These are phyloP conservation scores for Phoxinus phoxinus DNA, from an alignment of 2,113 vertebrate genomes.

Conservation along the genomic window DNA sequence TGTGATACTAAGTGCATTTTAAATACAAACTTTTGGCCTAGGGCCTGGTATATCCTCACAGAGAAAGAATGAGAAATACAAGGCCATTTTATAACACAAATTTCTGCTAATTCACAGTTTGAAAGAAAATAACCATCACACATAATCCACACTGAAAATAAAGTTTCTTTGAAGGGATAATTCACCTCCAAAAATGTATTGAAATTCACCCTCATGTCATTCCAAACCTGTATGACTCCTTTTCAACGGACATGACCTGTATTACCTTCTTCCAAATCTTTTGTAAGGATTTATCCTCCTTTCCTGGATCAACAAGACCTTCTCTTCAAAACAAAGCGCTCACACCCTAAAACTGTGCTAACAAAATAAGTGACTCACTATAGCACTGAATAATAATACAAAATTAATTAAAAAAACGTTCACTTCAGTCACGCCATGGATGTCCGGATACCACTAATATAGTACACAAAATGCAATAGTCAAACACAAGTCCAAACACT, in stretches of 20 bases:
- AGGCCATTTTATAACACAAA: background rate
- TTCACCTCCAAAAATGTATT: background rate
- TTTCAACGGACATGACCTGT: no score
- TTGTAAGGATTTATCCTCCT: background rate
- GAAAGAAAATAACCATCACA: background rate
- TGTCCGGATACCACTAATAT: background rate
- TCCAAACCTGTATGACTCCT: no score
- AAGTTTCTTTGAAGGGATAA: background rate
- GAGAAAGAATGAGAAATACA: background rate
- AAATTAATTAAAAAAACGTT: no score
- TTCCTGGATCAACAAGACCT: background rate
- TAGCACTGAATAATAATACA: background rate
- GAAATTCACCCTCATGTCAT: no score
- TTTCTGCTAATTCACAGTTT: background rate
- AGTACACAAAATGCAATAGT: background rate
- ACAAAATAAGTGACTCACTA: constrained; percentile 5
- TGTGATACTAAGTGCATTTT: background rate
- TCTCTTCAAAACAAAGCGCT: constrained; percentile 10
- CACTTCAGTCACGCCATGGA: background rate
- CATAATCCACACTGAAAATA: background rate
- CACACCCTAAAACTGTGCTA: background rate
- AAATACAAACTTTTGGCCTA: background rate
- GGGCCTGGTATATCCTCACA: background rate
- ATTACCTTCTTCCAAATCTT: background rate
- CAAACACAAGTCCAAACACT: background rate